phyloP scores from a whole-genome alignment of 2,888 invertebrate species.

The Dryocosmus kuriphilus region DNA sequence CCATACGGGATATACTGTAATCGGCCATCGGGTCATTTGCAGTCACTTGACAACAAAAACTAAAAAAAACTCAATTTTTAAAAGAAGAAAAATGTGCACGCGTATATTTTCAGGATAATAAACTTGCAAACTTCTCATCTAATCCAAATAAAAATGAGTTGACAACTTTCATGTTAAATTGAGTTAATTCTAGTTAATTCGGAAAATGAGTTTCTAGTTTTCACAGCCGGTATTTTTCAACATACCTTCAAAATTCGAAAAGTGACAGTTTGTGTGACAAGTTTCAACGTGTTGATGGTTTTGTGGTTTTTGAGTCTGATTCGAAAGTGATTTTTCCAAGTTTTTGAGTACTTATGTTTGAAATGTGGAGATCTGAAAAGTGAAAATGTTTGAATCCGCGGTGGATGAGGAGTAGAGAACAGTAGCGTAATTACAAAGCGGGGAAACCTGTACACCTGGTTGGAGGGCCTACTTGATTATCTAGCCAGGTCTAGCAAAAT shows the following conservation, averaged over 20 bases:
- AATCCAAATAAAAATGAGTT: background rate
- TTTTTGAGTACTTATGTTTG: background rate
- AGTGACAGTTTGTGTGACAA: background rate
- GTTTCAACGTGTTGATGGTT: background rate
- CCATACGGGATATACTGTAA: background rate
- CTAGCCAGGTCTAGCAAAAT: too few relatives aligned
- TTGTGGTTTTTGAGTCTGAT: background rate
- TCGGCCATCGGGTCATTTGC: constrained; percentile 7
- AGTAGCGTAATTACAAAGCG: background rate
- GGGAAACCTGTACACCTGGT: too few relatives aligned
- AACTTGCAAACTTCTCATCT: background rate
- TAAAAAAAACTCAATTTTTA: constrained; percentile 1
- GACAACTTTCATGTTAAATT: background rate
- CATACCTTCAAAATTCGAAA: background rate
- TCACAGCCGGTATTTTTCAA: background rate
- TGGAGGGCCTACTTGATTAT: too few relatives aligned
- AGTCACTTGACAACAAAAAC: constrained; percentile 7
- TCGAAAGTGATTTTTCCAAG: background rate
- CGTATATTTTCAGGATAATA: background rate
- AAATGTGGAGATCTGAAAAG: background rate
- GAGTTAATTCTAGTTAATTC: background rate
- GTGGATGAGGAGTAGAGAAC: background rate
- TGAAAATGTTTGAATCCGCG: constrained; percentile 4
- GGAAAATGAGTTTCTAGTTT: background rate
- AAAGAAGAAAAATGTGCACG: background rate